These are phyloP conservation scores for Neodiprion lecontei DNA, from an alignment of 1,140 invertebrate genomes.

Conservation along the genomic window DNA sequence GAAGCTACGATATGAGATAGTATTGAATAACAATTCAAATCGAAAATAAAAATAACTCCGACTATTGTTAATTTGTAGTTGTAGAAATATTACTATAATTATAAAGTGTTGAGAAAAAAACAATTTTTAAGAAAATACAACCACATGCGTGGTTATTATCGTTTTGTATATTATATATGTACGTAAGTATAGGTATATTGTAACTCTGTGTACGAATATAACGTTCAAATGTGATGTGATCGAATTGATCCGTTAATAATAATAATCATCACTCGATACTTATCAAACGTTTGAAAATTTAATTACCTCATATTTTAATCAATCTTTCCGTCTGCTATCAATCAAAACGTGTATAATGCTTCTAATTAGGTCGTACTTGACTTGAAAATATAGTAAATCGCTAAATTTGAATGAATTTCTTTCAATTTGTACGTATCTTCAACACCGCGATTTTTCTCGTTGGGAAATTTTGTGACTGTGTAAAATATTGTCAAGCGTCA, in stretches of 20 bases:
- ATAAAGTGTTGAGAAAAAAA: background rate
- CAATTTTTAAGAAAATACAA: background rate
- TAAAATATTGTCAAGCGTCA: no score
- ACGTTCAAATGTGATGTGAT: background rate
- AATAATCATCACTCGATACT: background rate
- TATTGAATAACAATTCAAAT: background rate
- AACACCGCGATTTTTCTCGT: no score
- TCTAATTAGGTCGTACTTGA: no score
- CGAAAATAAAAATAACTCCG: background rate
- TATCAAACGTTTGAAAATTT: no score
- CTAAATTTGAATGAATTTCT: no score
- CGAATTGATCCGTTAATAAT: background rate
- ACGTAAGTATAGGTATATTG: background rate
- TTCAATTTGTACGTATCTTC: no score
- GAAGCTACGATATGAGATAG: background rate
- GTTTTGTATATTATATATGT: background rate
- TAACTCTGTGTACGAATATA: background rate
- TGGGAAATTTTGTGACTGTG: no score
- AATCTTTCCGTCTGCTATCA: no score
- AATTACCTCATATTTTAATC: no score
- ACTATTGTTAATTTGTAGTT: background rate
- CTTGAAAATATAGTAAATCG: no score
- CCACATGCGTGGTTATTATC: background rate
- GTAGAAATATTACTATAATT: background rate
- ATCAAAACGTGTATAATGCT: no score